Evolutionary conservation across 1,140 invertebrate species (phyloP), one percentile per base, ranked within the genome.

Genomic region (Cydia pomonella): DNA sequence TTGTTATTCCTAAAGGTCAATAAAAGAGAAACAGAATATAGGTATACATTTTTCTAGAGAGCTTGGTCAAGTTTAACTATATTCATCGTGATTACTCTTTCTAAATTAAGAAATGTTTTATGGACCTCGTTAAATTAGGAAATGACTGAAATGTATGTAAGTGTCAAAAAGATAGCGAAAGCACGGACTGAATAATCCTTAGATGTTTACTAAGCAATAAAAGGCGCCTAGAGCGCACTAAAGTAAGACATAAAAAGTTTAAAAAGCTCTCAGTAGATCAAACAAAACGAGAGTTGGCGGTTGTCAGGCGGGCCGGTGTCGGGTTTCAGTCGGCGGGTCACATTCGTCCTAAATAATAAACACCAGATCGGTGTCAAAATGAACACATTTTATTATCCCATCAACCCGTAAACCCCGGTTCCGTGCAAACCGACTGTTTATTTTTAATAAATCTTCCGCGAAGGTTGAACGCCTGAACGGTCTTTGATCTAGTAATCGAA

Each of bases 211-310:
- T 85, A 85, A 91, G 83, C 91, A 90, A 87, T 92, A 91, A 91
- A 59, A 91, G 85, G 84, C 87, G 85, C 84, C 83, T 90, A 90
- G 88, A 88, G 79, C 84, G 80, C 84, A 89, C 86, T 91, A 90
- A 91, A 91, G 85, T 91, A 89, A 87, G 91, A 90, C 88, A 92
- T 92, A 91, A 92, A 92, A 92, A 91, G 87, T 90, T 91, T 92
- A 91, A 92, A 92, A 92, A 91, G 89, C 91, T 92, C 89, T 91
- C 88, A 90, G 91, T 91, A 92, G 91, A 92, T 92, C 91, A 92
- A 92, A 92, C 91, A 92, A 88, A 80, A 84, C 74, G 86, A 87
- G 87, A 84, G 82, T 87, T 88, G 87, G 85, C 84, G 84, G 85
- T 86, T 82, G 84, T 80, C 89, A 90, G 87, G 82, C 89, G 89